Conservation (phyloP, 2,797 vertebrate species). For the Phoxinus dragarum region DNA sequence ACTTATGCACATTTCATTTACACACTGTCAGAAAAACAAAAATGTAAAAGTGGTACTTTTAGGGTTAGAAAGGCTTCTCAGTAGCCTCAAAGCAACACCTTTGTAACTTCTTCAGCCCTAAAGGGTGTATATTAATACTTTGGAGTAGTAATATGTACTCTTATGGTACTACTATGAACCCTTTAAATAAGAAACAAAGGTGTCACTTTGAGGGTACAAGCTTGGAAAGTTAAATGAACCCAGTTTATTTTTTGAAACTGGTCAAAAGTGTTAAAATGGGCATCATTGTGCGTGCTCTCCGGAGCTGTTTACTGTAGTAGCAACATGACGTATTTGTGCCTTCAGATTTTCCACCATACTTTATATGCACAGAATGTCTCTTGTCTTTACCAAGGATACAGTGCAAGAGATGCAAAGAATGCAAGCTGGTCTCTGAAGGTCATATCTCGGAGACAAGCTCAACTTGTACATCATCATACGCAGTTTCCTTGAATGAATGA, state of each 20-base stretch:
- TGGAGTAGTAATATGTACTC: not conserved
- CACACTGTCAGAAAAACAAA: not conserved
- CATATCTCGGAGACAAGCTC: not conserved
- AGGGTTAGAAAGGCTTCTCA: not conserved
- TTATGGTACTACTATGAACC: not conserved
- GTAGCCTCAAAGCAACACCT: not conserved
- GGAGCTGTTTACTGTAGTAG: not conserved
- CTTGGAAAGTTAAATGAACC: not conserved
- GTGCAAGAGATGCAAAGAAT: constrained; percentile 10
- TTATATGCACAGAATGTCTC: not conserved
- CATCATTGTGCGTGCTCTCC: not conserved
- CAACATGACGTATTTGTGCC: not conserved
- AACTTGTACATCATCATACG: not conserved
- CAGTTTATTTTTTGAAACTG: too few species aligned
- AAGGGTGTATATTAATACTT: not conserved
- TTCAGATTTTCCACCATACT: not conserved
- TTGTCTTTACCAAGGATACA: constrained; percentile 18
- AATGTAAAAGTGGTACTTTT: not conserved
- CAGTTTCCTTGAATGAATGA: not conserved
- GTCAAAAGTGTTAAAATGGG: not conserved
- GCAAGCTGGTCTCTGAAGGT: not conserved
- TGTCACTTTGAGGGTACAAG: not conserved
- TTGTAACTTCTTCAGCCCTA: not conserved
- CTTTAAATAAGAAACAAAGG: not conserved
- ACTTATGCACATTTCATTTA: not conserved